phyloP scores from a whole-genome alignment of 2,113 vertebrate genomes.

The Microcebus griseorufus region DNA sequence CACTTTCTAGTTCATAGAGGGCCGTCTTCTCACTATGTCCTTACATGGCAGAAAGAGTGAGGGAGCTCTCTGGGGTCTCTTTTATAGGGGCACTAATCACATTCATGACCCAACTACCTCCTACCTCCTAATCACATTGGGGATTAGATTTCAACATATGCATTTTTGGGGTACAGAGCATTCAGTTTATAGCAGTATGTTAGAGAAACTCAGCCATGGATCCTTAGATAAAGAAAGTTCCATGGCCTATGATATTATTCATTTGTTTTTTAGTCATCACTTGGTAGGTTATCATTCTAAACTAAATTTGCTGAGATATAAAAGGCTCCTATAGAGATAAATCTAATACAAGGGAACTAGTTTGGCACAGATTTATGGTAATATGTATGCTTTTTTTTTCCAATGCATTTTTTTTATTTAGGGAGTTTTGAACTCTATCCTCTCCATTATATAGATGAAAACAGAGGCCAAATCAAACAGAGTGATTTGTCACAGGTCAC shows the following conservation, averaged over 20 bases:
- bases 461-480: conserved; percentile 4
- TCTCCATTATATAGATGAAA: conserved; percentile 54
- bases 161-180: not conserved
- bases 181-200: not conserved
- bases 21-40: not conserved
- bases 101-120: not conserved
- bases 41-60: not conserved
- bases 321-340: not conserved
- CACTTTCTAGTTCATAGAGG: not conserved
- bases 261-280: not conserved
- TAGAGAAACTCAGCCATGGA: not conserved
- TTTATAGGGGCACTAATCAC: not conserved
- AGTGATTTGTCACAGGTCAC: conserved; percentile 6
- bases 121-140: not conserved
- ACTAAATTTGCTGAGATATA: conserved; percentile 31
- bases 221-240: not conserved
- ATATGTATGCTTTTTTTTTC: not conserved
- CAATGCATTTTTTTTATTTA: not conserved
- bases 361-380: not conserved
- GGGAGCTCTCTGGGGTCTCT: not conserved
- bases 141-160: not conserved
- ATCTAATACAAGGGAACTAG: not conserved
- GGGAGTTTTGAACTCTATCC: not conserved
- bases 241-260: not conserved
- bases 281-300: not conserved